phyloP scores from a whole-genome alignment of 2,797 vertebrate genomes.

The Sebastes flavidus region DNA sequence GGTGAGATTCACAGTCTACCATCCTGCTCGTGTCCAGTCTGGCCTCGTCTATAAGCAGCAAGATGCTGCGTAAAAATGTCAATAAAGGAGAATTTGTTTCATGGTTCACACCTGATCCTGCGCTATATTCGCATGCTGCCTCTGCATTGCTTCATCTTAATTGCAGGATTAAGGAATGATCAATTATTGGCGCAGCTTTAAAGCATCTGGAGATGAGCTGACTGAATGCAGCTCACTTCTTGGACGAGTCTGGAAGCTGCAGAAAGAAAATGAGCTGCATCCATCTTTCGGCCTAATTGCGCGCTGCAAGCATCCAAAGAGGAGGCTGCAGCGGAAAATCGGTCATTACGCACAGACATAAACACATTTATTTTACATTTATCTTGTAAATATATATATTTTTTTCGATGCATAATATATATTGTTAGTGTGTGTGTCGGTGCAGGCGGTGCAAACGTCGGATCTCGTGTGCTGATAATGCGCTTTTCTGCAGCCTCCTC shows the following conservation, averaged over 20 bases:
- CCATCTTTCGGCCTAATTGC: slow-evolving; percentile 59
- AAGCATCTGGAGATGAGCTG: background rate
- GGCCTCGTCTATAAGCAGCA: slow-evolving; percentile 9
- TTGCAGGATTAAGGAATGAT: background rate
- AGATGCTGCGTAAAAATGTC: slow-evolving; percentile 6
- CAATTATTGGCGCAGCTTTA: background rate
- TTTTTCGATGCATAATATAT: background rate
- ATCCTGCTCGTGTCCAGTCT: background rate
- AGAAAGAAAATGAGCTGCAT: slow-evolving; percentile 52
- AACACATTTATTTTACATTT: background rate
- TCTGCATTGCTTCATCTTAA: background rate
- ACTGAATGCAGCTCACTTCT: slow-evolving; percentile 13
- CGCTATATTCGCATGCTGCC: background rate
- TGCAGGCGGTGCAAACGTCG: slow-evolving; percentile 22
- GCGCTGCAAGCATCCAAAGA: slow-evolving; percentile 42
- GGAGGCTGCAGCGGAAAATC: slow-evolving; percentile 42
- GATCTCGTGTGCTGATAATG: slow-evolving; percentile 4
- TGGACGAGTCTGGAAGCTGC: slow-evolving; percentile 27
- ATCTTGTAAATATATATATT: background rate
- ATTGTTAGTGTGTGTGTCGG: background rate
- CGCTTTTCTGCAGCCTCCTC: slow-evolving; percentile 30
- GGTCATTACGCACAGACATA: slow-evolving; percentile 10
- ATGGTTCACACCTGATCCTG: slow-evolving; percentile 7
- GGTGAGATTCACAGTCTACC: background rate
- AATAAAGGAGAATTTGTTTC: slow-evolving; percentile 1